Percentiles rank a stretch among this genome's conserved stretches.
phyloP scores from a whole-genome alignment of 2,113 vertebrate genomes.

The Hydropotes inermis region DNA sequence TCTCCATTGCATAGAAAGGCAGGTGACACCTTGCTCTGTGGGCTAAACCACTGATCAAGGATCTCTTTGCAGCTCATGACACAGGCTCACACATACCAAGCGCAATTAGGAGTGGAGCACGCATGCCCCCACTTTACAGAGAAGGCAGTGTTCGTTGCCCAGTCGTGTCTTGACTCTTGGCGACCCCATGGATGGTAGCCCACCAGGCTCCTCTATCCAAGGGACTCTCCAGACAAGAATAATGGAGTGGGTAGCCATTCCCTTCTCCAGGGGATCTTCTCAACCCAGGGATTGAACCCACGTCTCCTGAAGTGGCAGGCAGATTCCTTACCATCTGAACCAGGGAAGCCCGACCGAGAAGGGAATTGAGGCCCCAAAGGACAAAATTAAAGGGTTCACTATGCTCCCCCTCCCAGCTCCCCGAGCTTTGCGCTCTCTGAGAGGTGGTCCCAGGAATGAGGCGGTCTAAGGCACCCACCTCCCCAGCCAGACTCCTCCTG shows the following conservation, averaged over 20 bases:
- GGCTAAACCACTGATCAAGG: accelerated
- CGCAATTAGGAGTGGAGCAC: accelerated
- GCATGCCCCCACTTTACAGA: not conserved
- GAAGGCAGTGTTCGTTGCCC: not conserved
- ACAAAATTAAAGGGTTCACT: not conserved
- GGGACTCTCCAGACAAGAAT: not conserved
- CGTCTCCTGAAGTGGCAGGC: not conserved
- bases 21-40: not conserved
- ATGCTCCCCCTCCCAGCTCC: not conserved
- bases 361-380: not conserved
- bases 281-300: not conserved
- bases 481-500: not conserved
- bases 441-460: accelerated
- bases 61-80: not conserved
- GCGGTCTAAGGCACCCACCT: not conserved
- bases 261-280: not conserved
- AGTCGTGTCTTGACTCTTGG: not conserved
- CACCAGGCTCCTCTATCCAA: not conserved
- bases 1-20: not conserved
- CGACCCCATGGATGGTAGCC: not conserved
- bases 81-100: not conserved
- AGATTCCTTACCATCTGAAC: not conserved
- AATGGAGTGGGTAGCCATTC: not conserved
- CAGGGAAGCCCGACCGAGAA: not conserved
- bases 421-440: not conserved